Evolutionary conservation across 2,888 invertebrate species (phyloP).

Genomic region (Parnassius glacialis): DNA sequence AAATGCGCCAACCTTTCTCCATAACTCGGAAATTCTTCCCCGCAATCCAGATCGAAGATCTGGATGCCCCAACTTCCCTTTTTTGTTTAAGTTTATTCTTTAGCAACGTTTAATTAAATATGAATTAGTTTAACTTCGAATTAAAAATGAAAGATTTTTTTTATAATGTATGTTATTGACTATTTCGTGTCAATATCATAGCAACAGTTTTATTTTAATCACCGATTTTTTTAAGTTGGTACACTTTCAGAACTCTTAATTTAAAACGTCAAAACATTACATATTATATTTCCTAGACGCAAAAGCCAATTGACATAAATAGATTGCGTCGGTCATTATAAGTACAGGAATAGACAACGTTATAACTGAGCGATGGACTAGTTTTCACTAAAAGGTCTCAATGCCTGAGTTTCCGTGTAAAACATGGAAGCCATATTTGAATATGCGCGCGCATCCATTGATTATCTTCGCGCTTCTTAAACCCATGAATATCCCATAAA

Average conservation of each 20-base stretch:
- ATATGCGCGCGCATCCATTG: conserved; percentile 73
- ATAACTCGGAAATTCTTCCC: conserved; percentile 63
- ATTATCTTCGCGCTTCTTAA: conserved; percentile 60
- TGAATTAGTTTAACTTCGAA: not conserved
- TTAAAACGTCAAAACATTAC: not conserved
- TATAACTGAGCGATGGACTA: conserved; percentile 10
- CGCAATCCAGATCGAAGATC: conserved; percentile 49
- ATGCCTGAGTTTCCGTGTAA: conserved; percentile 5
- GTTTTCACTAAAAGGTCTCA: conserved; percentile 13
- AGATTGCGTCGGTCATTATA: conserved; percentile 7
- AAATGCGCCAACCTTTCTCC: conserved; percentile 85
- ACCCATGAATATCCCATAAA: conserved; percentile 59
- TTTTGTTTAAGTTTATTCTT: conserved; percentile 24
- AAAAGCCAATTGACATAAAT: conserved; percentile 3
- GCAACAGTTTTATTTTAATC: conserved; percentile 1
- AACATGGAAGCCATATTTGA: conserved; percentile 53
- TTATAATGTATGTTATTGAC: conserved; percentile 4
- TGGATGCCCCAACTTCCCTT: conserved; percentile 32
- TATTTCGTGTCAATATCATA: not conserved
- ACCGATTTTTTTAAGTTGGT: not conserved
- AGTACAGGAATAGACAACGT: not conserved
- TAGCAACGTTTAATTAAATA: not conserved
- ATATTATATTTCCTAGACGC: not conserved
- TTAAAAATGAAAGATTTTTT: conserved; percentile 3
- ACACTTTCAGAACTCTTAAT: not conserved